Evolutionary conservation across 2,797 vertebrate species (phyloP).

Genomic region (Acanthornis magna): DNA sequence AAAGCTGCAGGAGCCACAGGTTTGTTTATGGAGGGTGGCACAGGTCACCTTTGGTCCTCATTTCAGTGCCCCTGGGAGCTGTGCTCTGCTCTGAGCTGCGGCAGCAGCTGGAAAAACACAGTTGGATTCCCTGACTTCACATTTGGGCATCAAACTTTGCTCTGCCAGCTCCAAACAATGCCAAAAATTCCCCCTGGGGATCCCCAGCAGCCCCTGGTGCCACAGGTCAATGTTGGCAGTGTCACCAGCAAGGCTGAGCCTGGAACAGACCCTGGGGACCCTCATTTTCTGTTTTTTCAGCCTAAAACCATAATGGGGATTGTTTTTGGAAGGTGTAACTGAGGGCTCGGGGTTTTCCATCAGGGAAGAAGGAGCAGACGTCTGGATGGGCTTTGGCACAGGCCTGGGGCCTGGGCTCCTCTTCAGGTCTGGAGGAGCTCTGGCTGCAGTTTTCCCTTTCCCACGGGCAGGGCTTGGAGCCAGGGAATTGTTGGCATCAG

Average conservation of each 20-base stretch:
- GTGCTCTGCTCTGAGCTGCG: neutral
- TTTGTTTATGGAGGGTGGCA: neutral
- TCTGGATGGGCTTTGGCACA: neutral
- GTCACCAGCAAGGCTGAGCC: neutral
- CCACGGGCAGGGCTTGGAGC: neutral
- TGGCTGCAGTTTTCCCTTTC: neutral
- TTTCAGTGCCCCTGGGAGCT: neutral
- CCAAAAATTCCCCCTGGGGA: rapidly evolving
- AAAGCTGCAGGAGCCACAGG: neutral
- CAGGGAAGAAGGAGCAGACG: neutral
- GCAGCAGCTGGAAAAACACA: neutral
- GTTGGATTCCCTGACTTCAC: neutral
- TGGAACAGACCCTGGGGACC: neutral
- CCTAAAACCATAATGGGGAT: neutral
- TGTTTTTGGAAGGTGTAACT: neutral
- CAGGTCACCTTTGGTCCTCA: neutral
- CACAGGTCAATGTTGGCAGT: rapidly evolving
- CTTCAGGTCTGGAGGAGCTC: neutral
- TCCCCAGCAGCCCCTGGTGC: rapidly evolving
- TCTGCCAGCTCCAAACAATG: neutral
- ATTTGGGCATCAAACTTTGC: neutral
- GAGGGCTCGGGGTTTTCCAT: neutral
- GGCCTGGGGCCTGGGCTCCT: neutral
- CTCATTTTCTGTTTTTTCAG: neutral
- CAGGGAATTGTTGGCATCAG: neutral